Percentiles rank a stretch among this genome's conserved stretches.
These are phyloP conservation scores for Hiodon alosoides DNA, from an alignment of 2,113 vertebrate species.

Conservation along the genomic window DNA sequence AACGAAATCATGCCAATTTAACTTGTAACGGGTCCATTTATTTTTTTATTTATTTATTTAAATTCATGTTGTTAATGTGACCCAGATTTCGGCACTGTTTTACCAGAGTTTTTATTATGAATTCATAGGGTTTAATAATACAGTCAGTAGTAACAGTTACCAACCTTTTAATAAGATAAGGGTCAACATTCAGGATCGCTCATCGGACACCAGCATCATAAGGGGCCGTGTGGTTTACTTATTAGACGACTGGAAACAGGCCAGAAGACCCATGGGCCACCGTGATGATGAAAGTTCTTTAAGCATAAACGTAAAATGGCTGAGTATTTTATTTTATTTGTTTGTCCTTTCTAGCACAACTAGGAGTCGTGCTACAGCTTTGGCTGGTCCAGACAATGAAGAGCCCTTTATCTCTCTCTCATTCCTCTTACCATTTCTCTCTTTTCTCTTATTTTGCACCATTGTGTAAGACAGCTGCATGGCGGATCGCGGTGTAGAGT, in stretches of 20 bases:
- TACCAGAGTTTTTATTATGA: too few species aligned
- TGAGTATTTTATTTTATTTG: slow-evolving; percentile 11
- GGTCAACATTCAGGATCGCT: too few species aligned
- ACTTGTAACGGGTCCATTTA: too few species aligned
- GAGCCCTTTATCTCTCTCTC: slow-evolving; percentile 1
- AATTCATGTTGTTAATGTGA: too few species aligned
- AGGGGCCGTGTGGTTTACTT: not conserved
- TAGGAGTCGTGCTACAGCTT: slow-evolving; percentile 10
- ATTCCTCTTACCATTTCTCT: slow-evolving; percentile 9
- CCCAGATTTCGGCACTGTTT: too few species aligned
- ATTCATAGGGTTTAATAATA: too few species aligned
- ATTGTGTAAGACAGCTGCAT: slow-evolving; percentile 25
- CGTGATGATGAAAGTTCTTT: slow-evolving; percentile 16
- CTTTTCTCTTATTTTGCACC: slow-evolving; percentile 12
- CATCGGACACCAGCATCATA: not conserved
- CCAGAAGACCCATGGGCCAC: not conserved
- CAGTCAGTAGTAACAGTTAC: too few species aligned
- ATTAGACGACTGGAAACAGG: not conserved
- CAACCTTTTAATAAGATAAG: too few species aligned
- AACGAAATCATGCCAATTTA: too few species aligned
- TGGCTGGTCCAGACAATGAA: not conserved
- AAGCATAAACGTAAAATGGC: slow-evolving; percentile 23
- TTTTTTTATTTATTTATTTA: too few species aligned
- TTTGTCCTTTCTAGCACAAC: slow-evolving; percentile 8
- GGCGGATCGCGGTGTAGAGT: slow-evolving; percentile 21